Evolutionary conservation across 2,797 vertebrate species (phyloP).

Genomic region (Girardinus metallicus): DNA sequence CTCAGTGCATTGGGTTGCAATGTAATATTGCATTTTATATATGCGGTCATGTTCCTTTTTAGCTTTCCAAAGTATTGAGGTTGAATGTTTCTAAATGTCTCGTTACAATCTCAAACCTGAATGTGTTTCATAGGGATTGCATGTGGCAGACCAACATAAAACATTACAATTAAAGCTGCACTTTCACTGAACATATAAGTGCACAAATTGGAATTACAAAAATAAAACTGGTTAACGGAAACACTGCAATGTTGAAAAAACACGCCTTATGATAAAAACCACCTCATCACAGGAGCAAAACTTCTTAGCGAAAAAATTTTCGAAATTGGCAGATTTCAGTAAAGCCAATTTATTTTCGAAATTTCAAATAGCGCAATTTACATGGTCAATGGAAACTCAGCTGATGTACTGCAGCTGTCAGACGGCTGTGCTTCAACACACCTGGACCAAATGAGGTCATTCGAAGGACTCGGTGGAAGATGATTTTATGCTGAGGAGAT

Average conservation of each 20-base stretch:
- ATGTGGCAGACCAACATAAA: neutral
- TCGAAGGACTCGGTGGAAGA: neutral
- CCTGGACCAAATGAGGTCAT: neutral
- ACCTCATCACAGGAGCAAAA: no score
- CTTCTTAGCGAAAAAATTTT: no score
- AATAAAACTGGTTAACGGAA: no score
- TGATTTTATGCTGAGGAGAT: neutral
- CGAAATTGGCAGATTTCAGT: no score
- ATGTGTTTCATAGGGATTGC: neutral
- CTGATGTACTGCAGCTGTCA: neutral
- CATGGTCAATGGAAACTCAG: no score
- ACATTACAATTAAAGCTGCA: neutral
- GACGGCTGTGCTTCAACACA: neutral
- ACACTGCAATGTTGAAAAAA: no score
- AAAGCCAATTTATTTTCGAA: no score
- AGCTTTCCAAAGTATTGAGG: neutral
- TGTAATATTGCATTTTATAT: neutral
- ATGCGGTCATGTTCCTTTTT: neutral
- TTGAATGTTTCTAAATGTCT: neutral
- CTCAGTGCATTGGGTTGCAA: neutral
- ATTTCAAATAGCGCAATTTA: no score
- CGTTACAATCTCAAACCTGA: neutral
- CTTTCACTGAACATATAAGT: no score
- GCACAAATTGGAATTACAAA: no score
- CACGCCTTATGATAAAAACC: no score